Conservation (phyloP, 2,888 invertebrate species). For the Biston stratarius region DNA sequence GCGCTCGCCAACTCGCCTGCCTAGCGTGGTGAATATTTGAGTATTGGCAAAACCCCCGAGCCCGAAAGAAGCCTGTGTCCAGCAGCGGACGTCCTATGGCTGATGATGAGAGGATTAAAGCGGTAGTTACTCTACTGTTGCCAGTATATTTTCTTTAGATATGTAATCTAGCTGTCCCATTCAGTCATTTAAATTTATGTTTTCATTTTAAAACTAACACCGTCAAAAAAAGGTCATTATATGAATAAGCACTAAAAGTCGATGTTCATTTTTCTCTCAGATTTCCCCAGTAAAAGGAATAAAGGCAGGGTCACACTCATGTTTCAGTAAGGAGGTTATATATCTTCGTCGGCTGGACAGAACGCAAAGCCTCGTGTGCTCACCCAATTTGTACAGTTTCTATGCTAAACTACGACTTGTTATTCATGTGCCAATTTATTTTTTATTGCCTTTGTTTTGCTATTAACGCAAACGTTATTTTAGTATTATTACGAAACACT, state of each 20-base stretch:
- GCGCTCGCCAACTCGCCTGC: too few species aligned
- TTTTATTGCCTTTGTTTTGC: conserved; percentile 1
- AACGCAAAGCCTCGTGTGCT: conserved; percentile 37
- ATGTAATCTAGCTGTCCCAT: too few species aligned
- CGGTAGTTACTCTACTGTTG: too few species aligned
- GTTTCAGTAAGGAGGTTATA: conserved; percentile 46
- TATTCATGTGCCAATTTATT: conserved; percentile 23
- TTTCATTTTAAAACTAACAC: too few species aligned
- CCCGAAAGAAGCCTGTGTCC: too few species aligned
- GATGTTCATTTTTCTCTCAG: background rate
- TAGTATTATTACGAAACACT: background rate
- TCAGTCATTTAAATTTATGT: too few species aligned
- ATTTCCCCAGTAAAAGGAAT: conserved; percentile 36
- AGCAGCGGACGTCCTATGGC: too few species aligned
- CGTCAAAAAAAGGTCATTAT: too few species aligned
- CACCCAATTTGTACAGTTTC: conserved; percentile 31
- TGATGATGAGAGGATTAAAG: too few species aligned
- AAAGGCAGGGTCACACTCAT: conserved; percentile 43
- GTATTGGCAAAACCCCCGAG: too few species aligned
- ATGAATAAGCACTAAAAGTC: background rate
- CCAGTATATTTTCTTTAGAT: too few species aligned
- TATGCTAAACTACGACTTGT: conserved; percentile 28
- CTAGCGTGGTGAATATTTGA: too few species aligned
- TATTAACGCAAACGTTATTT: background rate
- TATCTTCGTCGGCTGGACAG: conserved; percentile 45